Conservation (phyloP, 2,888 invertebrate species). For the Steinernema scapterisci region DNA sequence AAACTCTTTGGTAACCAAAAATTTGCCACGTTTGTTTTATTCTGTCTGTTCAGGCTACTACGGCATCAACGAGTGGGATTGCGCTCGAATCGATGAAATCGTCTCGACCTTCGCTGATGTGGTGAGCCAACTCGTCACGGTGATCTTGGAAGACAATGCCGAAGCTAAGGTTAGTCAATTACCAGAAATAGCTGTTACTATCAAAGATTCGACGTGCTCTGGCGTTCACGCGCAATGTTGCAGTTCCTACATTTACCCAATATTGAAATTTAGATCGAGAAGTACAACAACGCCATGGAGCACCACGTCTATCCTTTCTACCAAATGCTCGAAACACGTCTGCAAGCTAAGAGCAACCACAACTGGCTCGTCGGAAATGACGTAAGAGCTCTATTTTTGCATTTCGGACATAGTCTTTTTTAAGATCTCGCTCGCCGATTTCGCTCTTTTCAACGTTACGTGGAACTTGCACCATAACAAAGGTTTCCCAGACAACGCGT, state of each 20-base stretch:
- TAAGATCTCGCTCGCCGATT: conserved; percentile 18
- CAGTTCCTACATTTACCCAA: background rate
- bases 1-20: conserved; percentile 38
- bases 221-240: background rate
- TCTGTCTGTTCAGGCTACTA: conserved; percentile 2
- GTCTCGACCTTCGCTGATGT: conserved; percentile 12
- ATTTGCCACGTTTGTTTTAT: background rate
- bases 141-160: conserved; percentile 9
- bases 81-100: conserved; percentile 23
- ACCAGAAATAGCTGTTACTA: background rate
- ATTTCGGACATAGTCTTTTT: too few species aligned
- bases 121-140: background rate
- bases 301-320: conserved; percentile 13
- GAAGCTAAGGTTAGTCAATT: background rate
- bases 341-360: conserved; percentile 7
- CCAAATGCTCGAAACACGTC: conserved; percentile 16
- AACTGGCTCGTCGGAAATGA: conserved; percentile 28
- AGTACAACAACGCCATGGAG: conserved; percentile 17
- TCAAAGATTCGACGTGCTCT: background rate
- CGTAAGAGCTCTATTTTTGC: background rate
- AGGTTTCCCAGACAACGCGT: conserved; percentile 3
- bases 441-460: conserved; percentile 10
- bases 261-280: background rate
- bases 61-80: conserved; percentile 17
- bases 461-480: conserved; percentile 22